Conservation (phyloP, 2,113 vertebrate genomes). For the Python bivittatus region DNA sequence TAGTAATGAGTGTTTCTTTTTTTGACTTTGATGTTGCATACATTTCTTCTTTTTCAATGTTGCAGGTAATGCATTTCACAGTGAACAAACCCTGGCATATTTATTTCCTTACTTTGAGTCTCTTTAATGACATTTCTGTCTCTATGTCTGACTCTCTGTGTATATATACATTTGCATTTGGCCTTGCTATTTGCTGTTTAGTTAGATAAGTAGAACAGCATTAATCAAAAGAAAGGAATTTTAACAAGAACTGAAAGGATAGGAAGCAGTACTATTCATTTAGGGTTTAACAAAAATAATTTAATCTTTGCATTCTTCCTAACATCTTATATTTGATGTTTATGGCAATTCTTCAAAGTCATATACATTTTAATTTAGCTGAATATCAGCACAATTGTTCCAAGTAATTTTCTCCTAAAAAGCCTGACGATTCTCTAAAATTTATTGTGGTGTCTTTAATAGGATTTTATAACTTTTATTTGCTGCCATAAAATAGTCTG, state of each 20-base stretch:
- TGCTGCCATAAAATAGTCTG: constrained; percentile 8
- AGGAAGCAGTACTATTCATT: constrained; percentile 3
- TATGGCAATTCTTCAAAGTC: constrained; percentile 21
- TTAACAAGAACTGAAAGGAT: constrained; percentile 9
- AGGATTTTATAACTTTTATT: constrained; percentile 38
- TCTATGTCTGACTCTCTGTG: background rate
- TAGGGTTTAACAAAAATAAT: constrained; percentile 22
- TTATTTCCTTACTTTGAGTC: constrained; percentile 10
- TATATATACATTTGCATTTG: constrained; percentile 10
- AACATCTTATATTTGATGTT: constrained; percentile 28
- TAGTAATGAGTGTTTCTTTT: constrained; percentile 1
- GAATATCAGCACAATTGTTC: constrained; percentile 23
- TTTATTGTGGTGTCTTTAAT: constrained; percentile 28
- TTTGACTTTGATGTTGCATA: constrained; percentile 15
- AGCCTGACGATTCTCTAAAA: constrained; percentile 37
- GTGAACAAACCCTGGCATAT: background rate
- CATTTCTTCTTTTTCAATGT: constrained; percentile 1
- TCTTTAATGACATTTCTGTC: background rate
- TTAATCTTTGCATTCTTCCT: constrained; percentile 9
- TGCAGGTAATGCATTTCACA: background rate
- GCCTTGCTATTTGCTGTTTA: constrained; percentile 9
- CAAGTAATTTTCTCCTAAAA: constrained; percentile 45
- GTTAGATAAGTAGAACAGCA: background rate
- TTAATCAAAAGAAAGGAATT: background rate
- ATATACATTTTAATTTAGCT: constrained; percentile 45